These are phyloP conservation scores for Pseudococcus longispinus DNA, from an alignment of 2,888 invertebrate genomes.

Conservation along the genomic window DNA sequence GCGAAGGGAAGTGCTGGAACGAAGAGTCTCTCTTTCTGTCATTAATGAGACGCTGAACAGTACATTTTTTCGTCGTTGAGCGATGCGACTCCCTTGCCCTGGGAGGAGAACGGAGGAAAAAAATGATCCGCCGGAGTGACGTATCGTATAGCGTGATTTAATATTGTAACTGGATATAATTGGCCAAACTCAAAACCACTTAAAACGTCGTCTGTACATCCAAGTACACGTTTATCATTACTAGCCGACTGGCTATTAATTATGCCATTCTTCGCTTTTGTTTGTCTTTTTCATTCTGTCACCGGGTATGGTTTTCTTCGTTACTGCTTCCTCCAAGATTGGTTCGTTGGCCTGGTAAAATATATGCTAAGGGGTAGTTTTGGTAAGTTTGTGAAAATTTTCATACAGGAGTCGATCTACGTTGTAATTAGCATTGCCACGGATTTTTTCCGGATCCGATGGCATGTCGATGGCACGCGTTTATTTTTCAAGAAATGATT, in stretches of 20 bases:
- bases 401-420: neutral
- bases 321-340: neutral
- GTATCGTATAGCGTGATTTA: constrained; percentile 18
- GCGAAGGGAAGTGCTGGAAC: neutral
- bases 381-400: neutral
- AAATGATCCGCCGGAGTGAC: neutral
- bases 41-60: constrained; percentile 17
- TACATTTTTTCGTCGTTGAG: neutral
- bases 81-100: too few species aligned
- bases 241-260: neutral
- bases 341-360: too few species aligned
- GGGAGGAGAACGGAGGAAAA: neutral
- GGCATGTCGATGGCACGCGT: neutral
- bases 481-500: constrained; percentile 22
- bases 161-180: constrained; percentile 31
- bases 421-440: neutral
- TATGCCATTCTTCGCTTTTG: constrained; percentile 3
- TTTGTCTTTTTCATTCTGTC: constrained; percentile 1
- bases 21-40: neutral
- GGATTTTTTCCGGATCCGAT: neutral
- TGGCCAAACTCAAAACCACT: constrained; percentile 16
- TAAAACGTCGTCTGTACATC: neutral
- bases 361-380: neutral
- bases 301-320: neutral
- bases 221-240: neutral